Conservation (phyloP, 2,113 vertebrate genomes). For the Elachura formosa region DNA sequence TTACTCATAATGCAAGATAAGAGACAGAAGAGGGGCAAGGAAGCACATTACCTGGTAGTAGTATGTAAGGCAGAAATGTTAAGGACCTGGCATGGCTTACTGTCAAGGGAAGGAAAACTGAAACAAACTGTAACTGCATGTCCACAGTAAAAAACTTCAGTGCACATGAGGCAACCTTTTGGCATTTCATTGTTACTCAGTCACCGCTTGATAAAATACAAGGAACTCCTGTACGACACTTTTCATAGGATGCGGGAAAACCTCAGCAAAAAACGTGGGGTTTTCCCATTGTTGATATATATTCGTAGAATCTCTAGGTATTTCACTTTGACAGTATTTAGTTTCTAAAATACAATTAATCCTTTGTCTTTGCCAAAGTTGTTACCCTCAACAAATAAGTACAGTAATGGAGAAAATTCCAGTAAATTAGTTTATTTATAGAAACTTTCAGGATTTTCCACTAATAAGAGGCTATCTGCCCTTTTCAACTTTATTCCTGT, state of each 20-base stretch:
- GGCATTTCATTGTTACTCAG: background rate
- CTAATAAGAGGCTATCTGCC: background rate
- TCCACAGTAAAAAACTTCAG: background rate
- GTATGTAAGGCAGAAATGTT: background rate
- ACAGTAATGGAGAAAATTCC: background rate
- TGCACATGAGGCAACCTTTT: background rate
- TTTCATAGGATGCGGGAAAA: background rate
- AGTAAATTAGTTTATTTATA: background rate
- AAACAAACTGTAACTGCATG: background rate
- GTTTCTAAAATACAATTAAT: background rate
- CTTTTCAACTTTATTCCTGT: background rate
- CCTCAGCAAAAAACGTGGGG: background rate
- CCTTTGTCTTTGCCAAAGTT: background rate
- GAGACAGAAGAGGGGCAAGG: background rate
- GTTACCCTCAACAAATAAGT: background rate
- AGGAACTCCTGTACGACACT: background rate
- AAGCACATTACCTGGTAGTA: background rate
- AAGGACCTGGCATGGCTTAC: background rate
- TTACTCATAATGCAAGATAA: background rate
- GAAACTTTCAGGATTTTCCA: background rate
- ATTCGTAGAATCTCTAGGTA: background rate
- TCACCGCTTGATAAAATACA: background rate
- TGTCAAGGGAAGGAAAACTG: background rate
- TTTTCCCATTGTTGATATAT: background rate
- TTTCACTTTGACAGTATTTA: background rate